Conservation (phyloP, 2,113 vertebrate species). For the Anser cygnoides region DNA sequence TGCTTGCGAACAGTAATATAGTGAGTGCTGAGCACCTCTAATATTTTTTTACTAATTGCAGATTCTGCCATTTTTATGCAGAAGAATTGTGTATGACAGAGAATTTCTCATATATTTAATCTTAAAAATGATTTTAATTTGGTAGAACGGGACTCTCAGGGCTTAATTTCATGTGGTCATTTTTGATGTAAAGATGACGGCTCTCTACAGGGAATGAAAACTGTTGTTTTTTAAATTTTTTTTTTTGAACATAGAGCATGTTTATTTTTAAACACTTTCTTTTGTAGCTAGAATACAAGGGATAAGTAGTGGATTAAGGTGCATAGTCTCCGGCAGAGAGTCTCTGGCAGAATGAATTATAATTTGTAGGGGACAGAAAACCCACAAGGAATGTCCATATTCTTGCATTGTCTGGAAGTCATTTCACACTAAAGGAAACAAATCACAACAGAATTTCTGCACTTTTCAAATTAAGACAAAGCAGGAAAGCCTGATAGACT, state of each 20-base stretch:
- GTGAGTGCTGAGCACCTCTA: neutral
- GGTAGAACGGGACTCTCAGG: neutral
- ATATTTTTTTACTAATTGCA: neutral
- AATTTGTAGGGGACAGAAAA: neutral
- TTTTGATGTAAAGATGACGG: neutral
- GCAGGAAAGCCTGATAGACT: neutral
- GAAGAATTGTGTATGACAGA: neutral
- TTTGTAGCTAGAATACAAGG: neutral
- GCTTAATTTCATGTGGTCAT: neutral
- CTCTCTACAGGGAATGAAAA: neutral
- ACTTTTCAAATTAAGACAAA: neutral
- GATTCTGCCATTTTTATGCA: neutral
- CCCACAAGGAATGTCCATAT: neutral
- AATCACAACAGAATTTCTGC: neutral
- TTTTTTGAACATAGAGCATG: neutral
- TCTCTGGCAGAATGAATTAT: neutral
- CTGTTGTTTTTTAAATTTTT: neutral
- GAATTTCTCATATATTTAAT: neutral
- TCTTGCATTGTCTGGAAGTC: neutral
- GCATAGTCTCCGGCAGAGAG: neutral
- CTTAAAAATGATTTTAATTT: neutral
- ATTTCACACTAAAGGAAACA: neutral
- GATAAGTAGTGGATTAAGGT: neutral
- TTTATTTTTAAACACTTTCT: neutral
- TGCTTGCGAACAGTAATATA: neutral